A percentile compares a stretch with the other conserved stretches of the same genome.
phyloP scores from a whole-genome alignment of 2,888 invertebrate species.

The Caenorhabditis angaria region DNA sequence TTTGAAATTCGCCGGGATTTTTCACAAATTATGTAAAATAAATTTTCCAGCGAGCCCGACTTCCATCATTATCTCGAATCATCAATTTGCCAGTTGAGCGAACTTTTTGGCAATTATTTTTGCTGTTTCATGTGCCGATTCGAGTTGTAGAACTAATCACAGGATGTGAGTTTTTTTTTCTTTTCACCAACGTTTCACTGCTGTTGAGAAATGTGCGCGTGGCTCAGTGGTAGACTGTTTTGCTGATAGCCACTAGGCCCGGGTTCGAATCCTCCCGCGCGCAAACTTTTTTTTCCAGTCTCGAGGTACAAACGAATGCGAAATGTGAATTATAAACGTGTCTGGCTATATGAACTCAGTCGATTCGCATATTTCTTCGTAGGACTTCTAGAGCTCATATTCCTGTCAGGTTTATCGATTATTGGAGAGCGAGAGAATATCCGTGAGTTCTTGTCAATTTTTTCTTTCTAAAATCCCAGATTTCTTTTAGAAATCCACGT shows the following conservation, averaged over 20 bases:
- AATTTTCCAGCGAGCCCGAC: constrained; percentile 62
- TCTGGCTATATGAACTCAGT: constrained; percentile 61
- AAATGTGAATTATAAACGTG: constrained; percentile 62
- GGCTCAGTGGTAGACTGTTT: no score
- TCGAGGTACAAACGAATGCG: constrained; percentile 67
- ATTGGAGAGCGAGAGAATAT: constrained; percentile 71
- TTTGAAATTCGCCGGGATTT: no score
- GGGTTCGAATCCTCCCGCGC: no score
- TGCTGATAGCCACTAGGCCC: no score
- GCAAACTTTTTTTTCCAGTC: constrained; percentile 60
- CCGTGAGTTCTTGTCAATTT: constrained; percentile 49
- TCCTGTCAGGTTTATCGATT: constrained; percentile 67
- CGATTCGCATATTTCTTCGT: constrained; percentile 50
- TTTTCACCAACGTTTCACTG: not conserved
- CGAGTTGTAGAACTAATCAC: constrained; percentile 66
- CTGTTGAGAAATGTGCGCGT: not conserved
- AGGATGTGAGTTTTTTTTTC: constrained; percentile 59
- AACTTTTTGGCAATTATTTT: constrained; percentile 70
- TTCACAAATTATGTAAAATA: no score
- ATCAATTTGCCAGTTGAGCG: constrained; percentile 71
- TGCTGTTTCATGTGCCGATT: constrained; percentile 70
- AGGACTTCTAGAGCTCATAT: constrained; percentile 54
- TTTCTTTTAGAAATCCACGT: constrained; percentile 65
- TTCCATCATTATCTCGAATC: constrained; percentile 70
- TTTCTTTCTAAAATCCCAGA: not conserved